Percentiles rank a stretch among this genome's conserved stretches.
phyloP scores from a whole-genome alignment of 2,797 vertebrate genomes.

The Morus bassanus region DNA sequence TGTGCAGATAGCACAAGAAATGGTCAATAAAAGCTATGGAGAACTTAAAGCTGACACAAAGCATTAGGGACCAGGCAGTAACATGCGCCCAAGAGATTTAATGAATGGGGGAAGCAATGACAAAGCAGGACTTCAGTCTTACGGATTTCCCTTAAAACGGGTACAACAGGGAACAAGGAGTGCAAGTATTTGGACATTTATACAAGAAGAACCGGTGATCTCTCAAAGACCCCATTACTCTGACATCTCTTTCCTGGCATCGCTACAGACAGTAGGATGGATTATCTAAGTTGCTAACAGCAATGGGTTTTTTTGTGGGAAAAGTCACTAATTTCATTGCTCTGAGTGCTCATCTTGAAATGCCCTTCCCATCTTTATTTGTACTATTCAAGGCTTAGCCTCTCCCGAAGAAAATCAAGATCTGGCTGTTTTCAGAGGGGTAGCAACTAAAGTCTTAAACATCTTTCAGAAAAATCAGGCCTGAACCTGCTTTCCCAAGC shows the following conservation, averaged over 20 bases:
- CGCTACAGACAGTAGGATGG: not conserved
- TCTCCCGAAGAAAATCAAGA: not conserved
- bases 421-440: not conserved
- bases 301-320: not conserved
- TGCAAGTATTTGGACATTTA: not conserved
- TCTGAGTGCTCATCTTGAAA: not conserved
- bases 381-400: not conserved
- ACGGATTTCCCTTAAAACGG: not conserved
- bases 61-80: not conserved
- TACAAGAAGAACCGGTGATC: not conserved
- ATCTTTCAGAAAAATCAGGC: not conserved
- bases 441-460: not conserved
- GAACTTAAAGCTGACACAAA: not conserved
- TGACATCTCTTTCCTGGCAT: not conserved
- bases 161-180: not conserved
- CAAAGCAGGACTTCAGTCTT: not conserved
- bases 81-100: not conserved
- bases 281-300: not conserved
- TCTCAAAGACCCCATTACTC: not conserved
- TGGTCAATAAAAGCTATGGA: slow-evolving; percentile 12
- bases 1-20: not conserved
- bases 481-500: not conserved
- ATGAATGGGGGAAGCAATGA: not conserved
- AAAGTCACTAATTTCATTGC: not conserved
- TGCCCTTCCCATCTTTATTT: not conserved